phyloP scores from a whole-genome alignment of 2,888 invertebrate species.

The Gibbula magus region DNA sequence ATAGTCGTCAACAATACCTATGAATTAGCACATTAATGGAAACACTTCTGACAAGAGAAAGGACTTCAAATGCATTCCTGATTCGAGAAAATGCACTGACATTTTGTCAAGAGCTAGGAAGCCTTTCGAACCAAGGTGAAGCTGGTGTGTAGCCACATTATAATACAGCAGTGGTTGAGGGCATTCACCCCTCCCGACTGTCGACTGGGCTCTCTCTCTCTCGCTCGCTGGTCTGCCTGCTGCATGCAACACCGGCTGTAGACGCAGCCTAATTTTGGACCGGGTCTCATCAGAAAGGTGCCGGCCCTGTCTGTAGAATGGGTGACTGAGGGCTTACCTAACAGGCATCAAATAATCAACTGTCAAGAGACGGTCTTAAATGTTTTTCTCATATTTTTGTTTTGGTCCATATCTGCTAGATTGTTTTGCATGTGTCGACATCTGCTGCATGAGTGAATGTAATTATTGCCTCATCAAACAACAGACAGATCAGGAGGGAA shows the following conservation, averaged over 20 bases:
- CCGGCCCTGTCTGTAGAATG: neutral
- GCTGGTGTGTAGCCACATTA: neutral
- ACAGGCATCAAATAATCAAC: too few relatives aligned
- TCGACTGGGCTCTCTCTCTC: neutral
- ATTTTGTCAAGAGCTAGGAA: neutral
- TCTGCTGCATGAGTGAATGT: too few relatives aligned
- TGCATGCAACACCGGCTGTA: neutral
- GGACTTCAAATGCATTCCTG: neutral
- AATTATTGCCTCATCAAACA: too few relatives aligned
- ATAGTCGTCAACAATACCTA: neutral
- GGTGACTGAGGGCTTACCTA: too few relatives aligned
- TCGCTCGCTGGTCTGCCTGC: too few relatives aligned
- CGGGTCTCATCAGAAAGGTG: neutral
- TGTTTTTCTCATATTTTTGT: too few relatives aligned
- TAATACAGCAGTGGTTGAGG: slow-evolving; percentile 5
- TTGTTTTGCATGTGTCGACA: too few relatives aligned
- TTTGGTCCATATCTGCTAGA: too few relatives aligned
- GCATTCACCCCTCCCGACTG: slow-evolving; percentile 2
- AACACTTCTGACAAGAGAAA: neutral
- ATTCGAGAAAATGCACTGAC: neutral
- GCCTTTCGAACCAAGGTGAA: neutral
- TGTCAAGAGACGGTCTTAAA: too few relatives aligned
- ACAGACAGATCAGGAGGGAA: too few relatives aligned
- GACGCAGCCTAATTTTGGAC: slow-evolving; percentile 2
- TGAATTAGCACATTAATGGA: neutral